phyloP scores from a whole-genome alignment of 2,797 vertebrate species.

The Schizopygopsis pylzovi region DNA sequence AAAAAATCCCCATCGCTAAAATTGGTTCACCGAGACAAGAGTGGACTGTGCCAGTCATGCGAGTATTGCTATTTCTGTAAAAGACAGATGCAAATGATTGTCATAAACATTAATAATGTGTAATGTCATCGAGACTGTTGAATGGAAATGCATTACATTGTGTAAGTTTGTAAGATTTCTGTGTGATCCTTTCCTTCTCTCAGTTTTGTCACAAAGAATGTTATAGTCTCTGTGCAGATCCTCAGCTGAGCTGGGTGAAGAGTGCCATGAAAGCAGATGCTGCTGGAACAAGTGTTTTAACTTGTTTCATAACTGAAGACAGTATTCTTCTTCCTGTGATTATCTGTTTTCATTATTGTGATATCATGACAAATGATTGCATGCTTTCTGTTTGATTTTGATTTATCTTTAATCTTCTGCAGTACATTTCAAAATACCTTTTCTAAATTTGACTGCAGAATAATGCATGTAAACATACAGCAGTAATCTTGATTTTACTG shows the following conservation, averaged over 20 bases:
- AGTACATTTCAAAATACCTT: no score
- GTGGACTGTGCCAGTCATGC: background rate
- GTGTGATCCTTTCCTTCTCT: slow-evolving; percentile 7
- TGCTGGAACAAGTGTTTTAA: background rate
- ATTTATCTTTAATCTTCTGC: no score
- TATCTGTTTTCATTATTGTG: no score
- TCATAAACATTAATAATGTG: no score
- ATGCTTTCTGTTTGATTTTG: no score
- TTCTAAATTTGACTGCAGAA: no score
- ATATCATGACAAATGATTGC: no score
- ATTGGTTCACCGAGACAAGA: background rate
- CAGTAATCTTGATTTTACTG: no score
- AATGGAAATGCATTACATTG: background rate
- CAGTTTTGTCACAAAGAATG: slow-evolving; percentile 10
- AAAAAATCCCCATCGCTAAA: accelerated
- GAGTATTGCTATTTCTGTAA: slow-evolving; percentile 5
- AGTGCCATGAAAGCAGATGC: background rate
- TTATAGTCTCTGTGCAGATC: background rate
- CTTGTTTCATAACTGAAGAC: no score
- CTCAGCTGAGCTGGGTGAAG: background rate
- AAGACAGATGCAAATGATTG: background rate
- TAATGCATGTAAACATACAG: no score
- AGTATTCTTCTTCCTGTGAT: no score
- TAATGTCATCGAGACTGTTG: background rate
- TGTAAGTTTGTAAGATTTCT: background rate